Conservation (phyloP, 37 sponge, comb jelly and placozoan genomes). For the Bolinopsis microptera region DNA sequence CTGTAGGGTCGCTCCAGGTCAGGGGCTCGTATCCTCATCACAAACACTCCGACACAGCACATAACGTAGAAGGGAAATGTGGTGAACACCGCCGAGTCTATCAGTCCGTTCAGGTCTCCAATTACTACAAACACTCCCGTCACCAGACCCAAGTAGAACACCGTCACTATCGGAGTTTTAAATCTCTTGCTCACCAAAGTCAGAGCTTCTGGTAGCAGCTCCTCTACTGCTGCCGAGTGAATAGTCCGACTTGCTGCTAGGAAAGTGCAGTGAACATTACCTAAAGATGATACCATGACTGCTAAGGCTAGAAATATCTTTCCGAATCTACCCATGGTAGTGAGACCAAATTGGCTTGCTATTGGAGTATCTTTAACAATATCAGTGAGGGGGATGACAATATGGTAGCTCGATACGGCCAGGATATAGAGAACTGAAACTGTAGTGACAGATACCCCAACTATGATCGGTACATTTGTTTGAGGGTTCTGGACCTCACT, state of each 20-base stretch:
- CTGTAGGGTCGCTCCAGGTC: background rate
- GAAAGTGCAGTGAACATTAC: background rate
- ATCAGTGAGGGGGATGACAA: background rate
- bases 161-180: background rate
- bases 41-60: background rate
- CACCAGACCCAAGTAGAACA: background rate
- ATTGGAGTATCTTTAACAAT: background rate
- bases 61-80: constrained; percentile 4
- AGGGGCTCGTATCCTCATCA: background rate
- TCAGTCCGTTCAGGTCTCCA: background rate
- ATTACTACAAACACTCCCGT: background rate
- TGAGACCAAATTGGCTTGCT: background rate
- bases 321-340: background rate
- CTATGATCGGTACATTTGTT: background rate
- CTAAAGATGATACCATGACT: background rate
- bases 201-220: background rate
- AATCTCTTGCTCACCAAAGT: background rate
- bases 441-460: background rate
- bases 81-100: background rate
- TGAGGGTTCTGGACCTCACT: constrained; percentile 34
- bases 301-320: background rate
- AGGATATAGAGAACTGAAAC: background rate
- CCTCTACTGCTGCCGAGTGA: background rate
- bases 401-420: background rate
- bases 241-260: background rate